Base-by-base conservation (phyloP, 2,113 vertebrate genomes). In the Sterrhoptilus dennistouni region DNA sequence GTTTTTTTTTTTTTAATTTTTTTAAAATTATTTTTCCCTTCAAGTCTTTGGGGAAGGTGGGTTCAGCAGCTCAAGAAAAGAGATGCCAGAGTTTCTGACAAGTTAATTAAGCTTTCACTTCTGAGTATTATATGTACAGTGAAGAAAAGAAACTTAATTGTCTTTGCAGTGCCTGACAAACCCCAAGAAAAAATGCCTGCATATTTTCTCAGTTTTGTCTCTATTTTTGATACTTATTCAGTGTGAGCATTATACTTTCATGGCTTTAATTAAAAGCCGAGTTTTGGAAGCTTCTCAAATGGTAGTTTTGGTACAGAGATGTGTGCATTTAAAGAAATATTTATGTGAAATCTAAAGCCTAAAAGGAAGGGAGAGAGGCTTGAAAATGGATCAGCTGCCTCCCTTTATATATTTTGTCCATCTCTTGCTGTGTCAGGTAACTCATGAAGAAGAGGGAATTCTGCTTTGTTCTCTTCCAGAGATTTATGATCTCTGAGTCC, bases 101-200 rank as follows among this genome's bases (percentile, higher is more conserved):
- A 98, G 97, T 98, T 98, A 98, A 98, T 98, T 98, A 98, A 98
- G 98, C 98, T 98, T 98, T 98, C 98, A 98, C 94, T 98, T 98
- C 97, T 97, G 97, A 98, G 97, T 95, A 98, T 97, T 98, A 98
- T 97, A 98, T 97, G 97, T 98, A 97, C 90, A 94, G 97, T 86
- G 97, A 97, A 96, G 95, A 96, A 97, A 97, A 97, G 97, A 96
- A 97, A 97, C 95, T 98, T 98, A 98, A 98, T 98, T 98, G 97
- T 98, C 98, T 98, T 98, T 98, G 97, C 97, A 97, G 97, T 96
- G 96, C 97, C 96, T 97, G 97, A 98, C 97, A 98, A 97, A 98
- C 97, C 85, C 96, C 95, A 96, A 97, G 97, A 96, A 97, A 38
- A 97, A 97, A 96, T 98, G 97, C 97, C 96, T 96, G 98, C 96